Base-by-base conservation (phyloP, 2,888 invertebrate genomes). In the Litoditis marina region DNA sequence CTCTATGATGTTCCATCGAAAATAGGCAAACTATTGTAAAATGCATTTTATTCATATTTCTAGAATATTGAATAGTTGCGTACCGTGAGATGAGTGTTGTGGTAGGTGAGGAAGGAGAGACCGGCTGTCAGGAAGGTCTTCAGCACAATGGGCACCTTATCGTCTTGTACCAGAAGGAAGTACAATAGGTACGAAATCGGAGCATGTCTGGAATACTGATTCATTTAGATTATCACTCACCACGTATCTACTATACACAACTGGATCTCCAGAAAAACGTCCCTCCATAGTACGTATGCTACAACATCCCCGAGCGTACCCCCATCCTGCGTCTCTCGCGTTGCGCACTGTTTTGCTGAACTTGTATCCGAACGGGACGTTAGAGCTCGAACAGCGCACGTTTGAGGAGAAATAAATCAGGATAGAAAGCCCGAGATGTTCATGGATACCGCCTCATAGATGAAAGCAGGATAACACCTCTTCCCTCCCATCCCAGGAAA, bases 31-130 rank as follows among this genome's bases (percentile, higher is more conserved):
- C n/a, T n/a, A n/a, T n/a, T n/a, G 49, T 13, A 7, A 50, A n/a
- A 50, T 25, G 27, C 4, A 28, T 50, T n/a, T 50, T 5, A 11
- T 50, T 25, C 6, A 7, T n/a, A n/a, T n/a, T n/a, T n/a, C n/a
- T n/a, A n/a, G 22, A 27, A 32, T 25, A 30, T 8, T 4, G 27
- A 50, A 60, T 16, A 54, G 2, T n/a, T 49, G 54, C 68, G 42
- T n/a, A 73, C 71, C 27, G 76, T 76, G 30, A 76, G 66, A 69
- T 76, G 76, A 28, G 65, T 69, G 51, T 76, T 76, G 44, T 76
- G 76, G 57, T 76, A 76, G 49, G 71, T 73, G 25, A 76, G 60
- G 69, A 76, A 76, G 34, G 63, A 36, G 34, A 74, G 65, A 13
- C 73, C 76, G 16, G 68, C 69, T 25, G 68, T 58, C 6, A 76